These are phyloP conservation scores for Cylindroiulus punctatus DNA, from an alignment of 2,888 invertebrate genomes.

Conservation along the genomic window DNA sequence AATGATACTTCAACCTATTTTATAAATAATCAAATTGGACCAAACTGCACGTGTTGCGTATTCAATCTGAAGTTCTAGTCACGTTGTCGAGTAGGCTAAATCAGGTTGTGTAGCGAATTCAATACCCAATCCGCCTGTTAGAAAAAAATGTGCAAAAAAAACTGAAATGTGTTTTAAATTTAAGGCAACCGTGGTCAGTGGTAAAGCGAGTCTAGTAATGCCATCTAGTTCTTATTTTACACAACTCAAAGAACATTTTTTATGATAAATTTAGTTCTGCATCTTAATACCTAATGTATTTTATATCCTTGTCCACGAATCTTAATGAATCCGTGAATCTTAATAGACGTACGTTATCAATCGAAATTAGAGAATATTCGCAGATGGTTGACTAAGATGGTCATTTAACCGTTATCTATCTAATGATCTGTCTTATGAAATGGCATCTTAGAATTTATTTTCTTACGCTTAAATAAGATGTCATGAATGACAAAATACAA, in stretches of 20 bases:
- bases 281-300: background rate
- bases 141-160: background rate
- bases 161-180: background rate
- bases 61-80: background rate
- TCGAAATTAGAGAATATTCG: too few species aligned
- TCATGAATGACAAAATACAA: too few species aligned
- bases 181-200: too few species aligned
- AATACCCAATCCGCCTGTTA: background rate
- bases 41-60: background rate
- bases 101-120: background rate
- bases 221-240: background rate
- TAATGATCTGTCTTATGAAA: too few species aligned
- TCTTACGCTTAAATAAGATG: too few species aligned
- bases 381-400: too few species aligned
- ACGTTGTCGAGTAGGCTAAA: background rate
- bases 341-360: too few species aligned
- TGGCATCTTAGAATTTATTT: too few species aligned
- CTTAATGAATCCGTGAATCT: background rate
- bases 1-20: too few species aligned
- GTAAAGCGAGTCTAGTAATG: background rate
- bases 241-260: background rate
- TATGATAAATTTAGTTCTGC: background rate
- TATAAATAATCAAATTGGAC: background rate
- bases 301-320: background rate
- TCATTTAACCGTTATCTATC: too few species aligned